Evolutionary conservation across 1,140 invertebrate species (phyloP).

Genomic region (Cherax destructor): DNA sequence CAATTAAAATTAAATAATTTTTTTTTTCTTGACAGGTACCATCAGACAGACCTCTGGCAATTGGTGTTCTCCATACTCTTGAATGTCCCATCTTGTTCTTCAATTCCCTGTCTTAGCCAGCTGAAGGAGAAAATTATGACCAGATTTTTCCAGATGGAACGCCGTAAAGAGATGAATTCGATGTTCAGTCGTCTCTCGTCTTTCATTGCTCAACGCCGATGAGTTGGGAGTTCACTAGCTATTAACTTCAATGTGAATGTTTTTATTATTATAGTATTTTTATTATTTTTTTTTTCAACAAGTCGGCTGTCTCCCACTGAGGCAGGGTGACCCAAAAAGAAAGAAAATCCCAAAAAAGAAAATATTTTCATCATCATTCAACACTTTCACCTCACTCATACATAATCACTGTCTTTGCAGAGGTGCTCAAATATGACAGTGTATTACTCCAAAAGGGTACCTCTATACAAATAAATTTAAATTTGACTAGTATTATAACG

Average conservation of each 20-base stretch:
- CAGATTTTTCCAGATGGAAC: conserved; percentile 49
- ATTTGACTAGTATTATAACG: no score
- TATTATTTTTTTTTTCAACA: no score
- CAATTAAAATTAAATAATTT: neutral
- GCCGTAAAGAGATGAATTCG: conserved; percentile 31
- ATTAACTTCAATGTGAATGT: neutral
- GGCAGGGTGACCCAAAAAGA: no score
- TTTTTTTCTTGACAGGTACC: conserved; percentile 65
- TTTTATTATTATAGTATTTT: neutral
- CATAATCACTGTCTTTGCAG: no score
- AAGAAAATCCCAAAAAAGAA: no score
- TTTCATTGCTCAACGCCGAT: neutral
- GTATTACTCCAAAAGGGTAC: no score
- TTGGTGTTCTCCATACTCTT: conserved; percentile 72
- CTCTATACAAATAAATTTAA: no score
- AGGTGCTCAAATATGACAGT: no score
- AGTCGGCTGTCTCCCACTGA: no score
- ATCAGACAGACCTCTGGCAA: conserved; percentile 71
- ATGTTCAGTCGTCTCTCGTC: neutral
- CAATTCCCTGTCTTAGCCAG: conserved; percentile 67
- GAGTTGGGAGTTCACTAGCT: neutral
- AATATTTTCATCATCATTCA: no score
- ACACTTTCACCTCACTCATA: no score
- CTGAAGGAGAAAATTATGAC: conserved; percentile 49
- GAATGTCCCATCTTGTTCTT: conserved; percentile 71